Base-by-base conservation (phyloP, 2,888 invertebrate species). In the Oasisia sp. region DNA sequence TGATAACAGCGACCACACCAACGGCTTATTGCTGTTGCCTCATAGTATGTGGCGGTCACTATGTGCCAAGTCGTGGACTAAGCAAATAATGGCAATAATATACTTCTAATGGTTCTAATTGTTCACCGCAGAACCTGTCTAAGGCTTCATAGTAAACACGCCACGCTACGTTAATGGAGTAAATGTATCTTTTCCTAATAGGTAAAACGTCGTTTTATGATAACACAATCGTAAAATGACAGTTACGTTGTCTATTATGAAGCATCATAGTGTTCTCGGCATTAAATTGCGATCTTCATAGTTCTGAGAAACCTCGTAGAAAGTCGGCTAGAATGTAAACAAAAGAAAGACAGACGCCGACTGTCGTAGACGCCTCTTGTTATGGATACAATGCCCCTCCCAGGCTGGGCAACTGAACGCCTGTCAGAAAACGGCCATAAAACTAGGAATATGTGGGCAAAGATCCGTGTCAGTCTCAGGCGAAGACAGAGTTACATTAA, bases 281-380 rank as follows among this genome's bases (percentile, higher is more conserved):
- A n/a, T 74, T 74, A 74, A 19, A 74, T 5, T 74, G 74, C n/a
- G 74, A 19, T 27, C n/a, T 74, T 74, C 74, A 4, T n/a, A 74
- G 19, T 19, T 74, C 74, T 74, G 74, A 74, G 74, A 74, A 74
- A 74, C 74, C 74, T 74, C 74, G 74, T 74, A 74, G 74, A 74
- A 74, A 14, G 27, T 74, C 14, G 5, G n/a, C 7, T 27, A 74
- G 74, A 74, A 74, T 27, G 27, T 74, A 74, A 74, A 74, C 74
- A n/a, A 74, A 74, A 74, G 56, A 56, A 56, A 56, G 74, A 74
- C 74, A 27, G 74, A 74, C 74, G 19, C 58, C 14, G 74, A 74
- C 27, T n/a, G 74, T 27, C 74, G 74, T 19, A 74, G 7, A 74
- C 3, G n/a, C 74, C 74, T 19, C 74, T 14, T 27, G 74, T 74